Evolutionary conservation across 2,888 invertebrate genomes (phyloP).

Genomic region (Tyria jacobaeae): DNA sequence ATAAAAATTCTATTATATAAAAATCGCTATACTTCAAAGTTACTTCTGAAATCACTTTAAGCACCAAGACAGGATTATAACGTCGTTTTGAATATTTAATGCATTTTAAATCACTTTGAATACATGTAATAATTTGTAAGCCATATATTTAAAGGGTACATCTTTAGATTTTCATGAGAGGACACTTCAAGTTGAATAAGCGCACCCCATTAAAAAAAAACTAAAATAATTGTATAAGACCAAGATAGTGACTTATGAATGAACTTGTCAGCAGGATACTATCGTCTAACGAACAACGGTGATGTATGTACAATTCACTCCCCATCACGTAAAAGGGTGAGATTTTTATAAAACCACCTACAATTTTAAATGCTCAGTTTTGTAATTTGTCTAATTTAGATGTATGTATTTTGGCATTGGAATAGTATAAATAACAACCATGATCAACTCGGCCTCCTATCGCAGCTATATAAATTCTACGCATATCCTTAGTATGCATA

Average conservation of each 20-base stretch:
- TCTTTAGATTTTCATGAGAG: neutral
- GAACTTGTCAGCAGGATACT: too few relatives aligned
- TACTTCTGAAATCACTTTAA: conserved; percentile 8
- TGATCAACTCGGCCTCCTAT: too few relatives aligned
- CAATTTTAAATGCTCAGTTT: conserved; percentile 9
- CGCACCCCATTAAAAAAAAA: neutral
- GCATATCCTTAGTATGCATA: too few relatives aligned
- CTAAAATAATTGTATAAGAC: too few relatives aligned
- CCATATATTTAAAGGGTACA: conserved; percentile 14
- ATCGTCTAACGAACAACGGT: too few relatives aligned
- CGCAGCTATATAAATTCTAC: too few relatives aligned
- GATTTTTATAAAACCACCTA: conserved; percentile 13
- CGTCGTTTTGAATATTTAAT: conserved; percentile 1
- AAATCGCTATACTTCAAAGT: neutral
- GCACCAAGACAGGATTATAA: too few relatives aligned
- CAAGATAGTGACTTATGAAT: too few relatives aligned
- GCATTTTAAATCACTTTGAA: too few relatives aligned
- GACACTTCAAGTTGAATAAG: conserved; percentile 4
- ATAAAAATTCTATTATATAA: conserved; percentile 7
- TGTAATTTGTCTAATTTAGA: conserved; percentile 6
- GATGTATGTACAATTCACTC: neutral
- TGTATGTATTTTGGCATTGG: neutral
- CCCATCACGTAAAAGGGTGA: too few relatives aligned
- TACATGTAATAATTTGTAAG: conserved; percentile 3
- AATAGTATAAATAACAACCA: too few relatives aligned